phyloP scores from a whole-genome alignment of 1,140 invertebrate species.

The Antheraea mylitta region DNA sequence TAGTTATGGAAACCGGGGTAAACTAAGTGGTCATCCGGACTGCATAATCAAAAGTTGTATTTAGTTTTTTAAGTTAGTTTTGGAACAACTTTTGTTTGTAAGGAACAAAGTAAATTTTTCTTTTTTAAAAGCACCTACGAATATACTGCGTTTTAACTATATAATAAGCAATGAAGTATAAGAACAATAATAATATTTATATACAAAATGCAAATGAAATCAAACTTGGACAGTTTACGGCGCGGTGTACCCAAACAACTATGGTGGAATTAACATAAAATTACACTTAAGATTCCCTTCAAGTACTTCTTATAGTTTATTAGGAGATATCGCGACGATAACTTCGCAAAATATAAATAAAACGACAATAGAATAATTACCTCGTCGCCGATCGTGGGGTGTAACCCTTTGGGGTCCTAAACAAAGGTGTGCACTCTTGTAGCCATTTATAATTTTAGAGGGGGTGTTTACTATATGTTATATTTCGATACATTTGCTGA shows the following conservation, averaged over 20 bases:
- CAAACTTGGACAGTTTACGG: conserved; percentile 29
- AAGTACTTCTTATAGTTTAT: conserved; percentile 38
- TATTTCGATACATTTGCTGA: too few species aligned
- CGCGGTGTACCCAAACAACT: conserved; percentile 19
- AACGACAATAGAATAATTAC: conserved; percentile 48
- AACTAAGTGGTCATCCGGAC: too few species aligned
- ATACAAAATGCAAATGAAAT: conserved; percentile 32
- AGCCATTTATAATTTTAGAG: too few species aligned
- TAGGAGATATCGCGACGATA: conserved; percentile 42
- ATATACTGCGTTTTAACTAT: background rate
- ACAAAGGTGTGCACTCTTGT: too few species aligned
- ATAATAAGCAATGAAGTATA: background rate
- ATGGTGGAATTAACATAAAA: conserved; percentile 45
- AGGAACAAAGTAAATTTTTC: too few species aligned
- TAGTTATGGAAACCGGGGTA: too few species aligned
- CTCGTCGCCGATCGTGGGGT: background rate
- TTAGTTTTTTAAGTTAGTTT: too few species aligned
- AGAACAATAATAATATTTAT: background rate
- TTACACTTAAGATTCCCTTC: conserved; percentile 42
- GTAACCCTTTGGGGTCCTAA: background rate
- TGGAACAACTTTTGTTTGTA: too few species aligned
- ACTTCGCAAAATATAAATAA: conserved; percentile 48
- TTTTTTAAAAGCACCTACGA: too few species aligned
- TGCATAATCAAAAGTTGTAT: too few species aligned
- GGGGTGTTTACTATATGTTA: too few species aligned